Percentiles rank a stretch among this genome's conserved stretches.
These are phyloP conservation scores for Rhopalosiphum nymphaeae DNA, from an alignment of 2,888 invertebrate genomes.

Conservation along the genomic window DNA sequence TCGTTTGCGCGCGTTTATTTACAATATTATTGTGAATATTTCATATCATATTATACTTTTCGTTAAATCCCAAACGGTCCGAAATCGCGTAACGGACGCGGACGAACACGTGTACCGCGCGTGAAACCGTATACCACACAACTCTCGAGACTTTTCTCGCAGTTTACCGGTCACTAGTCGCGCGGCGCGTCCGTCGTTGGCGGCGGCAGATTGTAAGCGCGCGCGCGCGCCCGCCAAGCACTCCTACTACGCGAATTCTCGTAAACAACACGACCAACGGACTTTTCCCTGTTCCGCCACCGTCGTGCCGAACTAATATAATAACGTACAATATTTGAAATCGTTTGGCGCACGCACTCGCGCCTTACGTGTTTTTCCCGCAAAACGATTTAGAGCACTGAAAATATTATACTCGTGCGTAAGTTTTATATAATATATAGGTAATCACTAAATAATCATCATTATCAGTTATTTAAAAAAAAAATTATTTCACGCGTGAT, in stretches of 20 bases:
- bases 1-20: neutral
- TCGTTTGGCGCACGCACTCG: neutral
- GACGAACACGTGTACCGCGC: conserved; percentile 53
- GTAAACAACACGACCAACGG: conserved; percentile 24
- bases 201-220: neutral
- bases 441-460: neutral
- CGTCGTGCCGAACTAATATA: neutral
- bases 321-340: neutral
- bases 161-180: conserved; percentile 57
- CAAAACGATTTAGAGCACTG: neutral
- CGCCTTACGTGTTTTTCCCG: neutral
- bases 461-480: neutral
- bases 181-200: conserved; percentile 3
- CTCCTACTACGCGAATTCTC: conserved; percentile 60
- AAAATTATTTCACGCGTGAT: neutral
- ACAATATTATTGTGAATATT: neutral
- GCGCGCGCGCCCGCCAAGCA: conserved; percentile 46
- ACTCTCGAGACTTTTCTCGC: conserved; percentile 33
- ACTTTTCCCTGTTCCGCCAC: conserved; percentile 15
- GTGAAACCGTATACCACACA: conserved; percentile 52
- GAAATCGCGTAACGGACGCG: conserved; percentile 46
- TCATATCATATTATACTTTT: neutral
- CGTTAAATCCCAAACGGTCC: neutral
- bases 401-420: neutral
- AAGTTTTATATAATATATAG: neutral